Evolutionary conservation across 2,113 vertebrate genomes (phyloP).

Genomic region (Ageneiosus marmoratus): DNA sequence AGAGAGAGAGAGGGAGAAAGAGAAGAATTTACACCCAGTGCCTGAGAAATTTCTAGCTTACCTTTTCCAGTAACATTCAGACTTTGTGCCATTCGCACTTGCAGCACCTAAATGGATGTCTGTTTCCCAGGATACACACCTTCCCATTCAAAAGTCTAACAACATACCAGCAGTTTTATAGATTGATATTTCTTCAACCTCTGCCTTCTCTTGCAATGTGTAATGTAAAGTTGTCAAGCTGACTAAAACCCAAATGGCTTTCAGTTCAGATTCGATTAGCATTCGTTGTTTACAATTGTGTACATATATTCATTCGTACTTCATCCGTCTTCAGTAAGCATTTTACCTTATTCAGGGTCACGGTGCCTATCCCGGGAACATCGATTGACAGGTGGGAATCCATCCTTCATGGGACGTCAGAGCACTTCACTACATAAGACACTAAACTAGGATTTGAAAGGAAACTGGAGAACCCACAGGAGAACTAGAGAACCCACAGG

Average conservation of each 20-base stretch:
- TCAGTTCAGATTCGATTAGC: no score
- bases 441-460: no score
- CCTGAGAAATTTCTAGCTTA: background rate
- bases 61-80: background rate
- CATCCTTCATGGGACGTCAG: background rate
- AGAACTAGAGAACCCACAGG: background rate
- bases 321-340: background rate
- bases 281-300: no score
- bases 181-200: no score
- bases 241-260: no score
- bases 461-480: background rate
- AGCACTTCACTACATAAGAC: background rate
- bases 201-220: no score
- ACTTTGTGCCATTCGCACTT: background rate
- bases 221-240: no score
- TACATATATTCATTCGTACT: no score
- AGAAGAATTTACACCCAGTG: background rate
- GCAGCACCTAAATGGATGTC: background rate
- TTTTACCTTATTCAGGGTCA: background rate
- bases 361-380: background rate
- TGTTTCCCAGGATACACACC: background rate
- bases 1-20: slow-evolving; percentile 26
- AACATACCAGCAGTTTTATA: no score
- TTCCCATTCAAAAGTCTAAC: background rate
- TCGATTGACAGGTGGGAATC: no score